Evolutionary conservation across 2,888 invertebrate genomes (phyloP).

Genomic region (Cosmopolites sordidus): DNA sequence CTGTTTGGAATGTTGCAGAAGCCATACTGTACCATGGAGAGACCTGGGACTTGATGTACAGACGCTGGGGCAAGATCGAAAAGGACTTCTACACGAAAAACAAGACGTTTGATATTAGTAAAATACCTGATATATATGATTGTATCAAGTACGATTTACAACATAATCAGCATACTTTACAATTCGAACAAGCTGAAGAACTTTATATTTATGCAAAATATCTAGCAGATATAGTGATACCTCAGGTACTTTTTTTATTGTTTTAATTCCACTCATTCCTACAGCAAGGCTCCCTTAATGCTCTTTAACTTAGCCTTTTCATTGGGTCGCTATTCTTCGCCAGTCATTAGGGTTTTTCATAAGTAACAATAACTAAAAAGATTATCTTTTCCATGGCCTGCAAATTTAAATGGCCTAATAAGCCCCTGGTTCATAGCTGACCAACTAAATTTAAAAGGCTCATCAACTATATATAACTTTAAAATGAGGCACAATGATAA

Average conservation of each 20-base stretch:
- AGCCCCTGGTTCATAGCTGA: no score
- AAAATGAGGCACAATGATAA: no score
- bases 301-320: no score
- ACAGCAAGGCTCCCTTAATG: no score
- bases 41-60: conserved; percentile 97
- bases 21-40: conserved; percentile 95
- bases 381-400: no score
- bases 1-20: conserved; percentile 53
- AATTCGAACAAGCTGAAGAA: conserved; percentile 89
- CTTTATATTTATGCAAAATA: conserved; percentile 94
- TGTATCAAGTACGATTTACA: conserved; percentile 98
- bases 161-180: conserved; percentile 93
- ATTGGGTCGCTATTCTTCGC: no score
- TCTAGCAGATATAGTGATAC: conserved; percentile 97
- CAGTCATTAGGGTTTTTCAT: no score
- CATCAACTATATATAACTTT: no score
- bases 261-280: no score
- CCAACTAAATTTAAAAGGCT: no score
- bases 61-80: conserved; percentile 96
- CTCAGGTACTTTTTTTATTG: conserved; percentile 66
- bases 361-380: no score
- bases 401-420: no score
- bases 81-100: conserved; percentile 96
- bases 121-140: conserved; percentile 99
- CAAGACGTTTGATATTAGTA: conserved; percentile 93